Base-by-base conservation (phyloP, 2,888 invertebrate species). In the Drosophila austrosaltans region DNA sequence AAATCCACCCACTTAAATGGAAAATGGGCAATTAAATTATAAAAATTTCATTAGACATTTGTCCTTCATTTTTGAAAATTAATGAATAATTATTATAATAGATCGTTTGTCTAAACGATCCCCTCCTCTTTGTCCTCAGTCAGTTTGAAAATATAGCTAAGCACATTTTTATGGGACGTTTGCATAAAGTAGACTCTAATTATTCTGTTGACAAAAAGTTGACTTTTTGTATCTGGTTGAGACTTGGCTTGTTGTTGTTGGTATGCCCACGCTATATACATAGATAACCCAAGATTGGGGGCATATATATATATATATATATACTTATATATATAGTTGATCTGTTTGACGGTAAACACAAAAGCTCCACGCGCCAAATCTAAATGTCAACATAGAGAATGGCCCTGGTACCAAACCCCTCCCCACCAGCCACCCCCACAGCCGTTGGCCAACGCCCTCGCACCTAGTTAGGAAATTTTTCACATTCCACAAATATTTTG, bases 401-500 rank as follows among this genome's bases (percentile, higher is more conserved):
- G 48, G 48, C 48, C 48, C 22, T 48, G 48, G 12, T 48, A 12
- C 5, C 40, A n/a, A 10, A 2, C 8, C 42, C 8, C 48, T 10
- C 2, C 2, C 48, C 4, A 16, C 16, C 16, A 16, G 16, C 48
- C 8, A 1, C 22, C 48, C 22, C 48, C 25, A 1, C 48, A 7
- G 1, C 48, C 3, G 25, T 48, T 4, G 8, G 25, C 1, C 48
- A n/a, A 36, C 57, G 57, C 57, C 57, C 57, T 57, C 57, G 39
- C 57, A 57, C 57, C 57, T 57, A 20, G 22, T 59, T 59, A 39
- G 59, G 42, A 59, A 63, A 72, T 72, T 48, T 66, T 83, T 77
- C 74, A 71, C 86, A 82, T 82, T 83, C 87, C 88, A 69, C 59
- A 30, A 69, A 86, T 87, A 67, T 75, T 82, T 56, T 65, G 60